Conservation (phyloP, 1,140 invertebrate species). For the Chionoecetes opilio region DNA sequence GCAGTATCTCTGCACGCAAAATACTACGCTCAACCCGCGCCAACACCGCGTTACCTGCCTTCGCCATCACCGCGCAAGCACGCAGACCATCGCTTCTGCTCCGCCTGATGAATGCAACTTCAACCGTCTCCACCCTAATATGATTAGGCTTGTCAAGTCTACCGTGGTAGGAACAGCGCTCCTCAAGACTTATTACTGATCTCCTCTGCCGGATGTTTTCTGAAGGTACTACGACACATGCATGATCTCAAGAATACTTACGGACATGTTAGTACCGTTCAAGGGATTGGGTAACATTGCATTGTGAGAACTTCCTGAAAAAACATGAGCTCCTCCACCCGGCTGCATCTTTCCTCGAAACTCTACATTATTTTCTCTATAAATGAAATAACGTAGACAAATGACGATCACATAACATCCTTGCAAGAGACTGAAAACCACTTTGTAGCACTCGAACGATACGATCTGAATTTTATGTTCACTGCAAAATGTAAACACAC, state of each 20-base stretch:
- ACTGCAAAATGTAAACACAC: conserved; percentile 20
- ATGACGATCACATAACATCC: background rate
- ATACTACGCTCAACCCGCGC: conserved; percentile 72
- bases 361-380: background rate
- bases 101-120: conserved; percentile 67
- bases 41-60: conserved; percentile 65
- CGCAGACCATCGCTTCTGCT: conserved; percentile 62
- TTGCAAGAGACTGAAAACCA: background rate
- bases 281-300: background rate
- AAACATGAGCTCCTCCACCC: background rate
- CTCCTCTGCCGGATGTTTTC: background rate
- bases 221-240: background rate
- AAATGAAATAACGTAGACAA: background rate
- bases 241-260: conserved; percentile 27
- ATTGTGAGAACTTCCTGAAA: background rate
- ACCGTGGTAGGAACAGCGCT: background rate
- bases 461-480: conserved; percentile 34
- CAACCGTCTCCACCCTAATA: conserved; percentile 39
- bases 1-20: conserved; percentile 74
- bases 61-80: conserved; percentile 68
- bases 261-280: background rate
- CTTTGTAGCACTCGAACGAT: background rate
- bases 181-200: background rate
- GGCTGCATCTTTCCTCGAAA: background rate
- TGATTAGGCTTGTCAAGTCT: background rate